phyloP scores from a whole-genome alignment of 2,888 invertebrate species.

The Imbricaverruca yamaguchii region DNA sequence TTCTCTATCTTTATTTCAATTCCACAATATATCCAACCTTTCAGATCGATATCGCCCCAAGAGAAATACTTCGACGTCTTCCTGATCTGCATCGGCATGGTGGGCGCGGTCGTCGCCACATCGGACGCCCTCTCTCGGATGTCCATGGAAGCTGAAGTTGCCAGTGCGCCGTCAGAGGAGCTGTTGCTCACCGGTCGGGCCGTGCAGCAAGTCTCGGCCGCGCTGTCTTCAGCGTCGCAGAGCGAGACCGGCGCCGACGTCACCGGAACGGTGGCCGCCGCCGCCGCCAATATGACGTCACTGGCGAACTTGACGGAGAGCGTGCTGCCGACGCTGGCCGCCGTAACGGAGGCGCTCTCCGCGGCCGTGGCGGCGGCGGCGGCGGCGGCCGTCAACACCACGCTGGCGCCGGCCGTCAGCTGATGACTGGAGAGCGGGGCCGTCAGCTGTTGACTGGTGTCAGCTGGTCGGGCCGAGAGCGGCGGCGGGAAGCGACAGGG shows the following conservation, averaged over 20 bases:
- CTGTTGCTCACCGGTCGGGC: background rate
- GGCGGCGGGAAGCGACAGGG: no score
- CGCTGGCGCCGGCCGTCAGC: background rate
- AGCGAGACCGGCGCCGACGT: no score
- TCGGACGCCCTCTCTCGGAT: slow-evolving; percentile 34
- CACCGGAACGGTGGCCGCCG: no score
- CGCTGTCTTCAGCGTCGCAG: no score
- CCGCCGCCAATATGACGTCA: no score
- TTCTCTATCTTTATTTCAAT: no score
- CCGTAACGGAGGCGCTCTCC: background rate
- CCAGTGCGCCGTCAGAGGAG: background rate
- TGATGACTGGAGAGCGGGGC: background rate
- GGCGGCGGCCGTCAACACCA: background rate
- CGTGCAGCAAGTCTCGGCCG: no score
- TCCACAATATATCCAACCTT: background rate
- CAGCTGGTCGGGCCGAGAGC: no score
- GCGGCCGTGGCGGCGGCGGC: background rate
- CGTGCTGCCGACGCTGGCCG: background rate
- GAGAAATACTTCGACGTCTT: slow-evolving; percentile 32
- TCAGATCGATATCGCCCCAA: background rate
- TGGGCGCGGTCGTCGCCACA: slow-evolving; percentile 34
- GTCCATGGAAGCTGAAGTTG: slow-evolving; percentile 23
- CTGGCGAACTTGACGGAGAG: no score
- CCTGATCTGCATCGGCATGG: slow-evolving; percentile 33
- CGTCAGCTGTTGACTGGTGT: no score